Conservation (phyloP, 64 coral and sea anemone species). For the Montipora capricornis region DNA sequence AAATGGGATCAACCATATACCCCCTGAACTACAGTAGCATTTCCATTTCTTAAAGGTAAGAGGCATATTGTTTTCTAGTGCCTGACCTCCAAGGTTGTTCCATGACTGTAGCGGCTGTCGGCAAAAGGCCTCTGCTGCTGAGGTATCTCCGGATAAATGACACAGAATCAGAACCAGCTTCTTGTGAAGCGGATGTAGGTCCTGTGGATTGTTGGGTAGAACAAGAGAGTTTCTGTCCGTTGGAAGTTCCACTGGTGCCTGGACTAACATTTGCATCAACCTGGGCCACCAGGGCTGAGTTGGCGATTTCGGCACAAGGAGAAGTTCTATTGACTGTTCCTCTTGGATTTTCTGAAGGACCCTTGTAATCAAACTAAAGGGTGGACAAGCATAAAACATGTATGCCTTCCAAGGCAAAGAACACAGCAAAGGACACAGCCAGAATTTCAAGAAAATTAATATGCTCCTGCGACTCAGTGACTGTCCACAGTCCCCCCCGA, state of each 20-base stretch:
- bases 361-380: conserved; percentile 34
- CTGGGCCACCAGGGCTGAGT: conserved; percentile 62
- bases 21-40: conserved; percentile 13
- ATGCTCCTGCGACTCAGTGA: conserved; percentile 21
- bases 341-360: conserved; percentile 26
- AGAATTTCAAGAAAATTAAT: conserved; percentile 57
- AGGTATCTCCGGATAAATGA: conserved; percentile 31
- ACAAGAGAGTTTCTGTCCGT: conserved; percentile 28
- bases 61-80: conserved; percentile 35
- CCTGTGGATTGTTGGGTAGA: neutral
- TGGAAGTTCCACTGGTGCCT: neutral
- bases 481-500: conserved; percentile 16
- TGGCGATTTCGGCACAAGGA: conserved; percentile 35
- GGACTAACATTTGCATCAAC: neutral
- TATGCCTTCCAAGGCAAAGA: conserved; percentile 42
- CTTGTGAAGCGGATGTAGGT: neutral
- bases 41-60: conserved; percentile 30
- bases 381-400: conserved; percentile 44
- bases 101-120: conserved; percentile 10
- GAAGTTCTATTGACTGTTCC: conserved; percentile 23
- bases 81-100: conserved; percentile 29
- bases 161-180: too few species aligned
- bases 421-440: conserved; percentile 62
- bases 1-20: conserved; percentile 23
- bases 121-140: conserved; percentile 28